Percentiles rank a stretch among this genome's conserved stretches.
Evolutionary conservation across 2,888 invertebrate genomes (phyloP).

Genomic region (Oligia strigilis): DNA sequence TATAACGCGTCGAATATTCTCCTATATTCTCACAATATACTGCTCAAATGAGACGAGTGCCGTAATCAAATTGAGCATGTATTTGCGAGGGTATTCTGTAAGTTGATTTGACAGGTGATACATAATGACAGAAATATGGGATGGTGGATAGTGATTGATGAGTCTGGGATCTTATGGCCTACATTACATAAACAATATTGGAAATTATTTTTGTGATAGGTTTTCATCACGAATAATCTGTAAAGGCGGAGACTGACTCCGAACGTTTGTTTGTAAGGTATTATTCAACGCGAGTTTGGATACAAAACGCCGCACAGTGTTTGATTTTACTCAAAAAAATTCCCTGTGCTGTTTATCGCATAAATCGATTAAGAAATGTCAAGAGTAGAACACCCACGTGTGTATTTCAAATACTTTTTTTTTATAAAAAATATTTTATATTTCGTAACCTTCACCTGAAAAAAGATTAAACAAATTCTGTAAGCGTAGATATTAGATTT

Average conservation of each 20-base stretch:
- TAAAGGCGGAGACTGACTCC: background rate
- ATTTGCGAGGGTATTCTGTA: conserved; percentile 26
- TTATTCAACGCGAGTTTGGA: too few species aligned
- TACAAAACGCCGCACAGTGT: background rate
- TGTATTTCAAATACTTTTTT: too few species aligned
- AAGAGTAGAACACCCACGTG: too few species aligned
- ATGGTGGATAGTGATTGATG: conserved; percentile 48
- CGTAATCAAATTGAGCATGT: conserved; percentile 54
- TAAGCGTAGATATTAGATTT: too few species aligned
- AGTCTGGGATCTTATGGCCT: conserved; percentile 25
- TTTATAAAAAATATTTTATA: too few species aligned
- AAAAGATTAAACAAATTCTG: too few species aligned
- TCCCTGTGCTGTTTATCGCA: too few species aligned
- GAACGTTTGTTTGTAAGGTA: background rate
- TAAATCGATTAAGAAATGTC: too few species aligned
- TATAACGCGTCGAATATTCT: conserved; percentile 67
- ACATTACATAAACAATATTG: conserved; percentile 44
- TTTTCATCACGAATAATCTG: background rate
- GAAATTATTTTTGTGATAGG: background rate
- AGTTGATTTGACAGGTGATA: conserved; percentile 53
- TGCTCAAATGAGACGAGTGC: conserved; percentile 47
- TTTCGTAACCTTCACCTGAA: too few species aligned
- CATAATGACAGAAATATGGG: conserved; percentile 33
- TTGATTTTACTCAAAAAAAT: too few species aligned
- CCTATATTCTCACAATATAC: conserved; percentile 55